Percentiles rank a stretch among this genome's conserved stretches.
phyloP scores from a whole-genome alignment of 2,888 invertebrate genomes.

The Amphipyra berbera region DNA sequence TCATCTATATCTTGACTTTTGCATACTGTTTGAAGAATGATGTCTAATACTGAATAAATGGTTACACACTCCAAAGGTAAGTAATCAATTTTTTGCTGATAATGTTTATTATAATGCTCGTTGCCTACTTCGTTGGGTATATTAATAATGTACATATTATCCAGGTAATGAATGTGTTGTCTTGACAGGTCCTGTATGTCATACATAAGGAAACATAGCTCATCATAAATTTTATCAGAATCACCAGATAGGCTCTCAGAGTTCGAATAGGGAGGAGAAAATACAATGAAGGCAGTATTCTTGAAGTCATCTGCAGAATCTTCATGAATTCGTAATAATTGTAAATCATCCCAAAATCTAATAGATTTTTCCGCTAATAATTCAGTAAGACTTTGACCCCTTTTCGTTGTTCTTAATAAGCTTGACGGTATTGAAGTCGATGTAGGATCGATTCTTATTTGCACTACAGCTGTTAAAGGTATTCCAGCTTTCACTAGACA shows the following conservation, averaged over 20 bases:
- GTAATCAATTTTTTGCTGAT: slow-evolving; percentile 66
- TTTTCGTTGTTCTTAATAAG: slow-evolving; percentile 73
- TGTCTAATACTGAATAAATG: slow-evolving; percentile 77
- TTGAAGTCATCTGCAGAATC: slow-evolving; percentile 73
- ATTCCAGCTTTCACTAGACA: slow-evolving; percentile 79
- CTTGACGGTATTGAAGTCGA: slow-evolving; percentile 69
- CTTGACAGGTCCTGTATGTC: slow-evolving; percentile 87
- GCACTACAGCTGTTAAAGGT: slow-evolving; percentile 80
- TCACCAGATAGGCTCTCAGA: slow-evolving; percentile 71
- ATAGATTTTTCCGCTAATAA: slow-evolving; percentile 72
- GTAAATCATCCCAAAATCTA: slow-evolving; percentile 81
- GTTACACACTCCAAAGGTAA: slow-evolving; percentile 80
- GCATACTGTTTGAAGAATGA: slow-evolving; percentile 74
- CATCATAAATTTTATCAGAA: slow-evolving; percentile 85
- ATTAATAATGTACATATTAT: slow-evolving; percentile 80
- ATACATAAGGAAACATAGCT: slow-evolving; percentile 86
- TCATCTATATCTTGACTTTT: slow-evolving; percentile 56
- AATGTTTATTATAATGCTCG: slow-evolving; percentile 59
- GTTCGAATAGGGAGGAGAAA: slow-evolving; percentile 80
- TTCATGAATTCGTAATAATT: slow-evolving; percentile 74
- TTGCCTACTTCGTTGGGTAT: slow-evolving; percentile 69
- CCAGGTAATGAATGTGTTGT: slow-evolving; percentile 84
- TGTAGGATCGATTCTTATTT: slow-evolving; percentile 78
- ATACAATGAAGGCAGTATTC: slow-evolving; percentile 82
- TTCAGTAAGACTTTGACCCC: slow-evolving; percentile 82